A percentile compares a stretch with the other conserved stretches of the same genome.
These are phyloP conservation scores for Matsumyia berberina DNA, from an alignment of 2,888 invertebrate genomes.

Conservation along the genomic window DNA sequence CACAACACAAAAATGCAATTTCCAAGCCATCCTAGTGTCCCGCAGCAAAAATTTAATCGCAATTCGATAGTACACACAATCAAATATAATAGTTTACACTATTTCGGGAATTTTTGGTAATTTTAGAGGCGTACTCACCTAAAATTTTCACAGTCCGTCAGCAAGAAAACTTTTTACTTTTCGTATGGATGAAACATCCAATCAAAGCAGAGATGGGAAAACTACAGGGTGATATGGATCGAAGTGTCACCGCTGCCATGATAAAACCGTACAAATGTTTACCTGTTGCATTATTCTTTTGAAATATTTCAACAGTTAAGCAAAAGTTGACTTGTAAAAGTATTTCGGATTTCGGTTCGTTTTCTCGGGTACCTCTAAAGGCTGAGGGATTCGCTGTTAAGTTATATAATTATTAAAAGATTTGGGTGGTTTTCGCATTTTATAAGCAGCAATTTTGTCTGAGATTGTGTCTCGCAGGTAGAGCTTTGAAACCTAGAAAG, in stretches of 20 bases:
- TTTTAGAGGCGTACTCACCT: slow-evolving; percentile 78
- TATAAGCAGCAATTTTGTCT: no score
- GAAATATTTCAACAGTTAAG: slow-evolving; percentile 3
- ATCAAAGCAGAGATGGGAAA: slow-evolving; percentile 75
- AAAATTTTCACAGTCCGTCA: slow-evolving; percentile 78
- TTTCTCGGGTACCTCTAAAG: no score
- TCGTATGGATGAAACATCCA: slow-evolving; percentile 78
- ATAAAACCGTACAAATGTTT: slow-evolving; percentile 44
- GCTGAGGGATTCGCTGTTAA: no score
- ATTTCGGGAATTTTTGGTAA: slow-evolving; percentile 18
- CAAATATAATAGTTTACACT: slow-evolving; percentile 17
- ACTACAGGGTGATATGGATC: slow-evolving; percentile 55
- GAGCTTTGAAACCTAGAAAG: no score
- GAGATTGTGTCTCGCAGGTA: no score
- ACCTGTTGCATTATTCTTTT: slow-evolving; percentile 49
- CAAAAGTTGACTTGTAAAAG: background rate
- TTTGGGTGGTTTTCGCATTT: no score
- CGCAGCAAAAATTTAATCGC: slow-evolving; percentile 9
- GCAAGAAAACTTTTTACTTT: slow-evolving; percentile 77
- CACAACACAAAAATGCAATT: slow-evolving; percentile 76
- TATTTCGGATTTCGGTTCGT: no score
- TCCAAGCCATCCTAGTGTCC: slow-evolving; percentile 1
- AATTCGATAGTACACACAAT: slow-evolving; percentile 11
- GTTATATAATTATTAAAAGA: no score
- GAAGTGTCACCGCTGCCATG: slow-evolving; percentile 41